Conservation (phyloP, 2,113 vertebrate species). For the Emydocephalus ijimae region DNA sequence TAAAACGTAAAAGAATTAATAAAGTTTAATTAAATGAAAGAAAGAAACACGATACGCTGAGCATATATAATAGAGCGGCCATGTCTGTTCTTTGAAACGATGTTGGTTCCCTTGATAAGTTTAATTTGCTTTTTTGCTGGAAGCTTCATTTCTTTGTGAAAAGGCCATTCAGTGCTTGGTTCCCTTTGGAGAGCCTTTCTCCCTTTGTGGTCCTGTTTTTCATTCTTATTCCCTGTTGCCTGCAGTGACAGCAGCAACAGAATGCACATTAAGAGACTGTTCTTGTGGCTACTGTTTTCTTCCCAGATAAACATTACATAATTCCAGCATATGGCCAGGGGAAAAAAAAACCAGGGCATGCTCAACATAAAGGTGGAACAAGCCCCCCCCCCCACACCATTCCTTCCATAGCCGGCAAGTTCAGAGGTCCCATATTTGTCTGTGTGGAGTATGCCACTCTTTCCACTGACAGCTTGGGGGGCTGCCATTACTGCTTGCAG, state of each 20-base stretch:
- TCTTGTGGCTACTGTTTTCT: not conserved
- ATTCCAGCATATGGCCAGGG: not conserved
- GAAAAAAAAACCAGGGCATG: not conserved
- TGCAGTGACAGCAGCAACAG: not conserved
- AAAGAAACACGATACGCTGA: not conserved
- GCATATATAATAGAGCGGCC: not conserved
- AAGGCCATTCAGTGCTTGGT: not conserved
- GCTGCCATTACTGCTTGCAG: not conserved
- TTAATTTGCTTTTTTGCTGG: not conserved
- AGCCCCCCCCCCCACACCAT: not conserved
- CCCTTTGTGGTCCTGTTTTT: not conserved
- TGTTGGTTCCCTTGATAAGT: not conserved
- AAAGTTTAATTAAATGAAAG: too few relatives aligned
- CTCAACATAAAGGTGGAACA: not conserved
- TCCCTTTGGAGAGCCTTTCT: not conserved
- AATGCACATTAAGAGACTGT: not conserved
- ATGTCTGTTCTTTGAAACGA: not conserved
- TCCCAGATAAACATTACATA: not conserved
- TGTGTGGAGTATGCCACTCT: not conserved
- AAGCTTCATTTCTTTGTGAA: not conserved
- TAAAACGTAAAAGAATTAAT: too few relatives aligned
- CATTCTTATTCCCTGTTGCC: not conserved
- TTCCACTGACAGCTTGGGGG: not conserved
- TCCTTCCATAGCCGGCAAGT: not conserved
- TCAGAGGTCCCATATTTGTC: not conserved